A percentile compares a stretch with the other conserved stretches of the same genome.
Evolutionary conservation across 2,888 invertebrate genomes (phyloP).

Genomic region (Nemapogon koenigi): DNA sequence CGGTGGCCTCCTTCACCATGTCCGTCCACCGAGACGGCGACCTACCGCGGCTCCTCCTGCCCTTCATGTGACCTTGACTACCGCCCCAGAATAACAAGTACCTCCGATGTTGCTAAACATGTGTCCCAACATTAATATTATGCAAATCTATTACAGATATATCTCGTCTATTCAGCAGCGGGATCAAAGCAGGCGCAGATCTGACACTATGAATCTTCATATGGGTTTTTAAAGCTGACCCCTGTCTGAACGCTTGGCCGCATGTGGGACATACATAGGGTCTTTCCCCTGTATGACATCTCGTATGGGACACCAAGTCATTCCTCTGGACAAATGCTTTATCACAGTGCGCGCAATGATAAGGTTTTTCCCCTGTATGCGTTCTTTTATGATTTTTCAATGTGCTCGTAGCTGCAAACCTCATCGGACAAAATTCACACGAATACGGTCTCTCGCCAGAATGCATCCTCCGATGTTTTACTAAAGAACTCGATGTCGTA

Average conservation of each 20-base stretch:
- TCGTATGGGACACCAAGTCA: conserved; percentile 60
- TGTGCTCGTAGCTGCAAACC: conserved; percentile 61
- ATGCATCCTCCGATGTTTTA: conserved; percentile 64
- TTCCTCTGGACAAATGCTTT: conserved; percentile 65
- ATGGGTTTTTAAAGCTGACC: conserved; percentile 56
- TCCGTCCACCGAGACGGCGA: no score
- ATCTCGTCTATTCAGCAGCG: no score
- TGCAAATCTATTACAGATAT: no score
- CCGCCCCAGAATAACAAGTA: no score
- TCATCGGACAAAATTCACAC: conserved; percentile 65
- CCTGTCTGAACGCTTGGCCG: conserved; percentile 58
- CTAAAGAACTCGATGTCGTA: conserved; percentile 65
- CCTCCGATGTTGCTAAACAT: no score
- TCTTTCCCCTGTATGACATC: conserved; percentile 61
- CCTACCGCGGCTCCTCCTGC: no score
- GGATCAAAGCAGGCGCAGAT: background rate
- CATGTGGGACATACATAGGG: conserved; percentile 52
- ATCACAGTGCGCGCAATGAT: conserved; percentile 57
- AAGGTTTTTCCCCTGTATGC: conserved; percentile 67
- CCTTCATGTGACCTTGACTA: no score
- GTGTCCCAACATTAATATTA: no score
- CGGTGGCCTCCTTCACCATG: no score
- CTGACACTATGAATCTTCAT: conserved; percentile 36
- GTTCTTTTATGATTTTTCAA: conserved; percentile 63
- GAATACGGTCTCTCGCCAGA: conserved; percentile 66